These are phyloP conservation scores for Drosophila lacteicornis DNA, from an alignment of 1,140 invertebrate species.

Conservation along the genomic window DNA sequence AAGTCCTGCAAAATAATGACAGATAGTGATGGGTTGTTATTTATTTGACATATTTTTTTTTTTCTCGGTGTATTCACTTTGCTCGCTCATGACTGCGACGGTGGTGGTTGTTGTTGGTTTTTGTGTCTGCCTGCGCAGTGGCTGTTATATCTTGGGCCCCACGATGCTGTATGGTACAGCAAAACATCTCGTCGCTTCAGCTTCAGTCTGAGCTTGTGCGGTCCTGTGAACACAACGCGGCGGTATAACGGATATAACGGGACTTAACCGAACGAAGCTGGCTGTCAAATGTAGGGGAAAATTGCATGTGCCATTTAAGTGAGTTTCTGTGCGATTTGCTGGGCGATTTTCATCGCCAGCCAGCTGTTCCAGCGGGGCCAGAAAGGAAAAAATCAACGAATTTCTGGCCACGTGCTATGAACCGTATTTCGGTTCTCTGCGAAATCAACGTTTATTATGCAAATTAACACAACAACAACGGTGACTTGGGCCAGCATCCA, in stretches of 20 bases:
- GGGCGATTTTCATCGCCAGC: slow-evolving; percentile 15
- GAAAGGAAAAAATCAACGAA: neutral
- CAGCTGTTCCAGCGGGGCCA: slow-evolving; percentile 20
- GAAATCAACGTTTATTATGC: slow-evolving; percentile 37
- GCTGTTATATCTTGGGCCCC: too few relatives aligned
- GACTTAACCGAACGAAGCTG: slow-evolving; percentile 46
- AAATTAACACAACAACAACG: slow-evolving; percentile 50
- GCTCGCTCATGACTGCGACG: too few relatives aligned
- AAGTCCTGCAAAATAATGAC: too few relatives aligned
- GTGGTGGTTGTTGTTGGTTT: too few relatives aligned
- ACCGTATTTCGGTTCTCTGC: slow-evolving; percentile 3
- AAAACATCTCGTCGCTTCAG: slow-evolving; percentile 9
- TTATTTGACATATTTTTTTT: too few relatives aligned
- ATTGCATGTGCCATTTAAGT: slow-evolving; percentile 54
- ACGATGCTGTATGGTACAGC: too few relatives aligned
- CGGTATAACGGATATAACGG: slow-evolving; percentile 43
- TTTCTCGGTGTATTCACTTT: too few relatives aligned
- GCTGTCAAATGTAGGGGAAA: slow-evolving; percentile 42
- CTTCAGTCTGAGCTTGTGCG: slow-evolving; percentile 73
- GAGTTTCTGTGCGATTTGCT: slow-evolving; percentile 33
- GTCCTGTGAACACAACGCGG: slow-evolving; percentile 68
- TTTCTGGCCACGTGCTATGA: slow-evolving; percentile 44
- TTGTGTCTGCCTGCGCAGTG: too few relatives aligned
- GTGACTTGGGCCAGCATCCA: slow-evolving; percentile 46
- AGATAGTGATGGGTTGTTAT: too few relatives aligned